phyloP scores from a whole-genome alignment of 2,888 invertebrate genomes.

The Drosophila cyrtoloma region DNA sequence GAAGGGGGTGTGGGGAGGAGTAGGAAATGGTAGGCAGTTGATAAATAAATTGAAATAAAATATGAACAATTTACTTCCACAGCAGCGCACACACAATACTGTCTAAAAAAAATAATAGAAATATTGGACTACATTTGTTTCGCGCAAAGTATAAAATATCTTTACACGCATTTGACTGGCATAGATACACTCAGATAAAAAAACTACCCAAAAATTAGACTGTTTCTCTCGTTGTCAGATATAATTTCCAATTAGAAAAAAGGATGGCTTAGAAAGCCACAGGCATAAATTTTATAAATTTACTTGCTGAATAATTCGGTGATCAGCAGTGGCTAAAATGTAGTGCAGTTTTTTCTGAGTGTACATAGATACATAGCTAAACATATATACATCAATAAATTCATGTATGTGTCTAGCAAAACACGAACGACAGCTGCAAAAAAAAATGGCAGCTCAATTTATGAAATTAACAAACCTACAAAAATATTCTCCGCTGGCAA shows the following conservation, averaged over 20 bases:
- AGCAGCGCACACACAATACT: slow-evolving; percentile 27
- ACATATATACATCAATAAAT: not conserved
- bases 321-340: not conserved
- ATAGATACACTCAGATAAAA: not conserved
- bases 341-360: not conserved
- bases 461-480: slow-evolving; percentile 72
- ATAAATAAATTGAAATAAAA: slow-evolving; percentile 60
- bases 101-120: slow-evolving; percentile 42
- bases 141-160: slow-evolving; percentile 23
- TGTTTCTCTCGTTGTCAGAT: not conserved
- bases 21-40: slow-evolving; percentile 34
- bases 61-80: slow-evolving; percentile 51
- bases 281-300: not conserved
- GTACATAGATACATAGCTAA: not conserved
- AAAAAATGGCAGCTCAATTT: slow-evolving; percentile 64
- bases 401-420: slow-evolving; percentile 1
- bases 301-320: not conserved
- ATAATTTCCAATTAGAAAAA: not conserved
- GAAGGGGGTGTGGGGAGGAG: not conserved
- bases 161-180: slow-evolving; percentile 28
- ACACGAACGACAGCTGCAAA: slow-evolving; percentile 32
- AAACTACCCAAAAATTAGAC: not conserved
- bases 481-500: slow-evolving; percentile 46
- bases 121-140: slow-evolving; percentile 16
- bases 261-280: not conserved